These are phyloP conservation scores for Antechinus flavipes DNA, from an alignment of 2,113 vertebrate species.

Conservation along the genomic window DNA sequence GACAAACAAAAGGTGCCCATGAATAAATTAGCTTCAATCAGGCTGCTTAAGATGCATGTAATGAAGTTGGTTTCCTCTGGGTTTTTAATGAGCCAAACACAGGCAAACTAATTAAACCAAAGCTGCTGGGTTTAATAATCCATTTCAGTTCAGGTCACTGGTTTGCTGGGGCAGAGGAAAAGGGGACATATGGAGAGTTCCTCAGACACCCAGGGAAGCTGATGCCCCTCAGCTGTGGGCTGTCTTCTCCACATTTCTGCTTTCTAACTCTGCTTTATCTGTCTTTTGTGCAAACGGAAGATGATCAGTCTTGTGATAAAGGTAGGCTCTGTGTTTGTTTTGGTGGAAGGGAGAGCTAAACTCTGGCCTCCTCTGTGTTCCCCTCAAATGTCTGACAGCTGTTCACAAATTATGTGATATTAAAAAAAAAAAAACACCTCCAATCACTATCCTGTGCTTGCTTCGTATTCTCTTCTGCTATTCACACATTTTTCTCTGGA, in stretches of 20 bases:
- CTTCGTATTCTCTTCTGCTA: background rate
- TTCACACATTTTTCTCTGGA: background rate
- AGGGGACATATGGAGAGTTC: slow-evolving; percentile 53
- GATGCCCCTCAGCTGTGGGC: slow-evolving; percentile 57
- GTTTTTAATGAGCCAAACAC: slow-evolving; percentile 38
- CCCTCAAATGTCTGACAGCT: background rate
- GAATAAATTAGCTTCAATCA: slow-evolving; percentile 8
- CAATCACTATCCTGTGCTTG: background rate
- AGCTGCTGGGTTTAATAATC: slow-evolving; percentile 44
- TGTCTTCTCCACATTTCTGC: slow-evolving; percentile 55
- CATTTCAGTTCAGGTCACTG: slow-evolving; percentile 17
- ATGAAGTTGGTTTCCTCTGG: slow-evolving; percentile 32
- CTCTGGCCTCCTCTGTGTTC: background rate
- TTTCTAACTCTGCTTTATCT: slow-evolving; percentile 82
- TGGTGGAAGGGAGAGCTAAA: background rate
- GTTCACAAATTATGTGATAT: background rate
- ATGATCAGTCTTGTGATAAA: slow-evolving; percentile 94
- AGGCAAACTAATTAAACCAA: slow-evolving; percentile 45
- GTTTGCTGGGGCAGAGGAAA: slow-evolving; percentile 36
- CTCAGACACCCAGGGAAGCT: background rate
- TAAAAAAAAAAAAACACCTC: background rate
- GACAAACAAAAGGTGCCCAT: background rate
- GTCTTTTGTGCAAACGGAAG: slow-evolving; percentile 91
- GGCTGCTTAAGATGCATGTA: background rate
- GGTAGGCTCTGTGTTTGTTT: slow-evolving; percentile 86